Percentiles rank a stretch among this genome's conserved stretches.
These are phyloP conservation scores for Euthynnus affinis DNA, from an alignment of 2,797 vertebrate genomes.

Conservation along the genomic window DNA sequence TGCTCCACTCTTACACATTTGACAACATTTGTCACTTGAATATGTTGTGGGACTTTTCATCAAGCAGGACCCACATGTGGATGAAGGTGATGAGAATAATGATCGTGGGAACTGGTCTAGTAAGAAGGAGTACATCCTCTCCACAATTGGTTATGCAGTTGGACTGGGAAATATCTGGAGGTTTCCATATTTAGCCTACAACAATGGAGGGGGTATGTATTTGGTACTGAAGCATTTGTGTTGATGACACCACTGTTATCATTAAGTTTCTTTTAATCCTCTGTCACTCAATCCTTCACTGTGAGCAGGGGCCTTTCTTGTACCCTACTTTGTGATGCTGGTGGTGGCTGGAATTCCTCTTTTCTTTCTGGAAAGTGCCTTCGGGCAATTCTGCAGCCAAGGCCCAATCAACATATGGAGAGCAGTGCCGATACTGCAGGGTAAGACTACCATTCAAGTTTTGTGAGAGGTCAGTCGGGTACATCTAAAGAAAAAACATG, in stretches of 20 bases:
- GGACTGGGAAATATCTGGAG: slow-evolving; percentile 97
- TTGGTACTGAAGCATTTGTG: neutral
- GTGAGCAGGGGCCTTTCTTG: slow-evolving; percentile 81
- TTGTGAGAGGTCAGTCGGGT: neutral
- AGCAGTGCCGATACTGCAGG: slow-evolving; percentile 81
- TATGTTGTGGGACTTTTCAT: slow-evolving; percentile 10
- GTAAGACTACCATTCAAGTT: slow-evolving; percentile 46
- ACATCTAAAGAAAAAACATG: neutral
- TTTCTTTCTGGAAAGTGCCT: slow-evolving; percentile 80
- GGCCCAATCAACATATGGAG: slow-evolving; percentile 80
- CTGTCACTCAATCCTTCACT: neutral
- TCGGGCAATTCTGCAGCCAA: slow-evolving; percentile 85
- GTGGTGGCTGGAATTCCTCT: slow-evolving; percentile 78
- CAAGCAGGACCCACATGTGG: slow-evolving; percentile 69
- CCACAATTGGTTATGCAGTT: slow-evolving; percentile 95
- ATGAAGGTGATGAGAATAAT: slow-evolving; percentile 84
- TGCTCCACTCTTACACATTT: neutral
- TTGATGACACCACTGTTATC: neutral
- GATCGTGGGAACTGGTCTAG: slow-evolving; percentile 93
- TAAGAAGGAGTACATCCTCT: slow-evolving; percentile 94
- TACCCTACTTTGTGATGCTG: slow-evolving; percentile 82
- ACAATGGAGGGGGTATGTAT: slow-evolving; percentile 93
- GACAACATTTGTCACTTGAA: neutral
- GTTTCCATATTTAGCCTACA: slow-evolving; percentile 95
- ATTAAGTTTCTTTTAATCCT: neutral